Evolutionary conservation across 2,797 vertebrate genomes (phyloP).

Genomic region (Pipistrellus nathusii): DNA sequence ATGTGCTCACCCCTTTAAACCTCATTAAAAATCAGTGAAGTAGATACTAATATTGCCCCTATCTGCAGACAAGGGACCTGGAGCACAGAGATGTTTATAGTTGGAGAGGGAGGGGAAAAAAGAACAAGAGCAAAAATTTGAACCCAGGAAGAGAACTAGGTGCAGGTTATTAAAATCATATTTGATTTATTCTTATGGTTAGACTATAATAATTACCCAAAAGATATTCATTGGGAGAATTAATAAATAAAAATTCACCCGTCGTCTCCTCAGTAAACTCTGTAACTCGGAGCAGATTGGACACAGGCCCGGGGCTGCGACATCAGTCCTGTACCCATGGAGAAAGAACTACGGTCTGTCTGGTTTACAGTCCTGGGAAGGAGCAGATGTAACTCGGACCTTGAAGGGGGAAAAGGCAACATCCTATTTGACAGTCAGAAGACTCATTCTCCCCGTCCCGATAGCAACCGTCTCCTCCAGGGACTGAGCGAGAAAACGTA

Average conservation of each 20-base stretch:
- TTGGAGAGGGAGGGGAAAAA: too few species aligned
- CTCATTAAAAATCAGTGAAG: not conserved
- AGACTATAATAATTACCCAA: not conserved
- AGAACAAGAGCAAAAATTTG: not conserved
- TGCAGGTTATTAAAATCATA: not conserved
- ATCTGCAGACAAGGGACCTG: not conserved
- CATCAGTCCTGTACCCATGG: accelerated
- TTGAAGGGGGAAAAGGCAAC: constrained; percentile 16
- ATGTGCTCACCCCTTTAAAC: not conserved
- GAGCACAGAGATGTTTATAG: not conserved
- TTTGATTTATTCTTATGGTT: constrained; percentile 11
- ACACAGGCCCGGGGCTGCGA: not conserved
- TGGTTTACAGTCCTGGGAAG: not conserved
- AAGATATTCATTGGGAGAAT: constrained; percentile 22
- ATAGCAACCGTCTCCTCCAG: constrained; percentile 15
- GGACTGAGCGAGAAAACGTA: not conserved
- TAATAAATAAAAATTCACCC: not conserved
- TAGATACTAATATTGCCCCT: not conserved
- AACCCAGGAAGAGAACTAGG: not conserved
- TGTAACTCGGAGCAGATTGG: not conserved
- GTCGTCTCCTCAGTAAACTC: not conserved
- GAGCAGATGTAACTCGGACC: not conserved
- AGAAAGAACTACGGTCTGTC: not conserved
- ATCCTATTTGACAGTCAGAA: constrained; percentile 39
- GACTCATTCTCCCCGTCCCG: constrained; percentile 6